Evolutionary conservation across 2,113 vertebrate genomes (phyloP).

Genomic region (Leptodactylus fuscus): DNA sequence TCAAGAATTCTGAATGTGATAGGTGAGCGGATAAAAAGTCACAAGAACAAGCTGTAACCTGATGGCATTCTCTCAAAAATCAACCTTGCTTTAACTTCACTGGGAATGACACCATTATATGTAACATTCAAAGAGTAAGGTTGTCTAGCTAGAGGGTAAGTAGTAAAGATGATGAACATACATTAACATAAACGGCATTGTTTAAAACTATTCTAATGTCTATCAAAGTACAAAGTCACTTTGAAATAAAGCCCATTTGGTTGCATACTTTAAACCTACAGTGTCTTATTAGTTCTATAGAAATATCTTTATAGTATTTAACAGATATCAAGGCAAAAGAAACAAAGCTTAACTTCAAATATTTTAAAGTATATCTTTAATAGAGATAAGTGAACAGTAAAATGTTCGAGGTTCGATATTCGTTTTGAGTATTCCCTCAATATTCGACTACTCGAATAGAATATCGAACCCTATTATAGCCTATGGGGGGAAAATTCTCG

Average conservation of each 20-base stretch:
- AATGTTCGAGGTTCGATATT: too few relatives aligned
- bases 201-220: constrained; percentile 15
- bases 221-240: constrained; percentile 20
- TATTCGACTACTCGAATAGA: too few relatives aligned
- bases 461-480: too few relatives aligned
- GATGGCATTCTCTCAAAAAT: neutral
- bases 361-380: too few relatives aligned
- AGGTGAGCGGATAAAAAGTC: constrained; percentile 17
- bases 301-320: too few relatives aligned
- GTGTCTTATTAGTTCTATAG: too few relatives aligned
- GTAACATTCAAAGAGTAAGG: constrained; percentile 20
- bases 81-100: constrained; percentile 39
- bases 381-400: too few relatives aligned
- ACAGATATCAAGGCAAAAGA: too few relatives aligned
- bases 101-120: neutral
- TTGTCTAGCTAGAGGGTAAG: constrained; percentile 1
- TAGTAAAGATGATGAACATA: constrained; percentile 29
- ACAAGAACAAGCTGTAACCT: constrained; percentile 5
- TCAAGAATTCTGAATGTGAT: constrained; percentile 9
- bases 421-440: too few relatives aligned
- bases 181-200: neutral
- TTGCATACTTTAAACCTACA: neutral
- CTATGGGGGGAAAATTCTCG: too few relatives aligned
- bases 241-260: neutral
- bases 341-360: too few relatives aligned